Conservation (phyloP, 1,140 invertebrate genomes). For the Zaprionus vittiger region DNA sequence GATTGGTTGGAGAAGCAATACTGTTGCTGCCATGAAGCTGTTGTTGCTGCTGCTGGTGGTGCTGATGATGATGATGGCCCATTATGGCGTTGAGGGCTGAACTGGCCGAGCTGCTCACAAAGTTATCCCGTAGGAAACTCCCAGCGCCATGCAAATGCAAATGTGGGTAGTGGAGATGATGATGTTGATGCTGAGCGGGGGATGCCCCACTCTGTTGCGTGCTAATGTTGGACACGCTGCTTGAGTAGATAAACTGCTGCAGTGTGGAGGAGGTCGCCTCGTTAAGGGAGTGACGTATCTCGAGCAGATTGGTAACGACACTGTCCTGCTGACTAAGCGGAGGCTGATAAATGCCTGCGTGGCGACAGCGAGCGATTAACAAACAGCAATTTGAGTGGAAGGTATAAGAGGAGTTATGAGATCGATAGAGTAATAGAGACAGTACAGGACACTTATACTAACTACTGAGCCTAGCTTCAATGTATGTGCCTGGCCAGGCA, state of each 20-base stretch:
- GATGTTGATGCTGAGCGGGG: slow-evolving; percentile 35
- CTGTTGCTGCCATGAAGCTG: slow-evolving; percentile 45
- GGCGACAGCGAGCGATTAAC: slow-evolving; percentile 8
- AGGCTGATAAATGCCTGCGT: slow-evolving; percentile 73
- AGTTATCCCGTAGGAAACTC: slow-evolving; percentile 77
- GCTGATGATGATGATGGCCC: slow-evolving; percentile 69
- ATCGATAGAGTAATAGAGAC: slow-evolving; percentile 6
- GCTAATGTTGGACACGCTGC: slow-evolving; percentile 63
- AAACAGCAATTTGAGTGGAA: slow-evolving; percentile 7
- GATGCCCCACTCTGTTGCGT: slow-evolving; percentile 32
- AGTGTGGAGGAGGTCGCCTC: slow-evolving; percentile 75
- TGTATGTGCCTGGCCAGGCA: not conserved
- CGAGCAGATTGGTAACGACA: slow-evolving; percentile 75
- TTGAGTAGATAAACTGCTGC: slow-evolving; percentile 77
- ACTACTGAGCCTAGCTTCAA: not conserved
- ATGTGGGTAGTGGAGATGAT: slow-evolving; percentile 67
- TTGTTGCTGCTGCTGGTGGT: slow-evolving; percentile 30
- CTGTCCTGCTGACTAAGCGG: slow-evolving; percentile 64
- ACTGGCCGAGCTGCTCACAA: slow-evolving; percentile 80
- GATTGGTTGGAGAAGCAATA: slow-evolving; percentile 56
- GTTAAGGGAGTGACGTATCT: slow-evolving; percentile 77
- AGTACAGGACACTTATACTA: not conserved
- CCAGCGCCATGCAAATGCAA: slow-evolving; percentile 80
- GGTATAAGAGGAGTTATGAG: slow-evolving; percentile 18
- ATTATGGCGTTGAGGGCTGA: slow-evolving; percentile 78